A percentile compares a stretch with the other conserved stretches of the same genome.
Conservation (phyloP, 2,113 vertebrate genomes). For the Cyanoliseus patagonus region DNA sequence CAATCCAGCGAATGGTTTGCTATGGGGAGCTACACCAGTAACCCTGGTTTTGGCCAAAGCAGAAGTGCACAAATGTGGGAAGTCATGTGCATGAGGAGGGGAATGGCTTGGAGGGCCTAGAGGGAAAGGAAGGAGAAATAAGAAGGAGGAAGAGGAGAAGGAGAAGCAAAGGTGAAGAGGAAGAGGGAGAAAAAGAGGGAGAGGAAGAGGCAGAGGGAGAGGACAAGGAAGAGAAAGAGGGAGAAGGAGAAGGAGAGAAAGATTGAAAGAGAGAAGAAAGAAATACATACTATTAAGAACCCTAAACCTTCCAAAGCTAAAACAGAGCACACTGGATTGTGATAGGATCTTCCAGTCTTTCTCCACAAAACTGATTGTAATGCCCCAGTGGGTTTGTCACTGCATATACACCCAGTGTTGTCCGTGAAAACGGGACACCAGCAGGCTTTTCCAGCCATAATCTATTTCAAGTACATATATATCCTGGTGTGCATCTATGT, state of each 20-base stretch:
- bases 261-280: background rate
- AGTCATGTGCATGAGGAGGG: background rate
- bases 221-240: rapidly evolving
- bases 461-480: background rate
- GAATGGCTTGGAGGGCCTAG: background rate
- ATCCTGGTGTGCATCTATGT: background rate
- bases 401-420: background rate
- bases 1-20: background rate
- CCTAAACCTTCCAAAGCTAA: background rate
- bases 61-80: rapidly evolving
- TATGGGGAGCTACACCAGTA: background rate
- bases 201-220: rapidly evolving
- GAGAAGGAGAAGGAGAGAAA: too few relatives aligned
- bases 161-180: too few relatives aligned
- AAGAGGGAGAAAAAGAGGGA: background rate
- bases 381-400: rapidly evolving
- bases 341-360: background rate
- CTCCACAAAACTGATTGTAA: background rate
- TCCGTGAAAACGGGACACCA: background rate
- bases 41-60: background rate
- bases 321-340: background rate
- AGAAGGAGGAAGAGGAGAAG: background rate
- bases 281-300: too few relatives aligned
- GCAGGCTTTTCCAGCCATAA: background rate
- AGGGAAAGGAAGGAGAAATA: background rate